phyloP scores from a whole-genome alignment of 1,140 invertebrate genomes.

The Hycleus phaleratus region DNA sequence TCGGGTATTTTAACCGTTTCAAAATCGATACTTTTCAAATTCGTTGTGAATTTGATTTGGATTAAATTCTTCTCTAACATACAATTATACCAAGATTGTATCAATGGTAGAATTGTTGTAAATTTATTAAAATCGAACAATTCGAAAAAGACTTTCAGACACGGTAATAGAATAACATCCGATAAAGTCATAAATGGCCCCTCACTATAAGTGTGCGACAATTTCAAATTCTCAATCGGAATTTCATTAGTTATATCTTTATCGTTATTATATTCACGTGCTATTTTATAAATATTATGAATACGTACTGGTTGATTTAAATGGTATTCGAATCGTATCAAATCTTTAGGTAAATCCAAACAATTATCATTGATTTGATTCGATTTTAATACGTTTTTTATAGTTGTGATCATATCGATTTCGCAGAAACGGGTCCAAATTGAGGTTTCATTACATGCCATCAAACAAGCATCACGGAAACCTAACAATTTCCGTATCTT shows the following conservation, averaged over 20 bases:
- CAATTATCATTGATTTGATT: conserved; percentile 13
- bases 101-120: conserved; percentile 56
- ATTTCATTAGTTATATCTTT: conserved; percentile 42
- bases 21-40: background rate
- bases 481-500: conserved; percentile 55
- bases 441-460: conserved; percentile 76
- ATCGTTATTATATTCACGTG: conserved; percentile 46
- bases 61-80: conserved; percentile 35
- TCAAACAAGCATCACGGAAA: conserved; percentile 68
- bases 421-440: conserved; percentile 92
- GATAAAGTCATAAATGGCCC: conserved; percentile 75
- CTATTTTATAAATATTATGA: conserved; percentile 80
- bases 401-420: conserved; percentile 60
- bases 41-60: conserved; percentile 11
- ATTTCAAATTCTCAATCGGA: conserved; percentile 47
- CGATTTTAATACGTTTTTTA: conserved; percentile 39
- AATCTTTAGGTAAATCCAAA: conserved; percentile 48
- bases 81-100: conserved; percentile 56
- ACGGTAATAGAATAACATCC: conserved; percentile 73
- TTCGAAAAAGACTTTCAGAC: conserved; percentile 58
- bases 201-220: conserved; percentile 73
- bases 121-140: conserved; percentile 39
- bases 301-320: conserved; percentile 75
- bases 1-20: conserved; percentile 25
- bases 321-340: conserved; percentile 76